Evolutionary conservation across 2,113 vertebrate genomes (phyloP), one percentile per base, ranked within the genome.

Genomic region (Pterophyllum scalare): DNA sequence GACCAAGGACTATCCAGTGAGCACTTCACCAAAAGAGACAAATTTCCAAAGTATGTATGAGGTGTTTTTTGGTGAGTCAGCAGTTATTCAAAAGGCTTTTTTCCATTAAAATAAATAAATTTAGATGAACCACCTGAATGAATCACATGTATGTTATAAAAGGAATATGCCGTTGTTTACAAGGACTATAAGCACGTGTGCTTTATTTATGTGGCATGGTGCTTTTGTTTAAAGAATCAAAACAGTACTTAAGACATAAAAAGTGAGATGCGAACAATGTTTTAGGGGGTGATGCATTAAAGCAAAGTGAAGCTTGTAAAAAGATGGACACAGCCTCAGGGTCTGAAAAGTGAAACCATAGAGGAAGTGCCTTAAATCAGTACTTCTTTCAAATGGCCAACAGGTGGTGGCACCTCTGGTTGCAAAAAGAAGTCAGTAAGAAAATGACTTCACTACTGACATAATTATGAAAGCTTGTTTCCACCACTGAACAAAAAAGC

Each of bases 21-120:
- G 95, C 93, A 95, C 75, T 64, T 24, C 4, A 56, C 65, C 6
- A 4, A 28, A 59, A 67, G 46, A 85, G 84, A 92, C 14, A 28
- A 57, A 40, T 84, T 93, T 86, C 82, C 82, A 83, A 59, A 6
- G 33, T 33, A 33, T 83, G 60, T 72, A 60, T 22, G 52, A 81
- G 85, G 79, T 40, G 82, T 38, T 35, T 56, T 33, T 49, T 5
- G 6, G 56, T n/a, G 56, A 59, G 43, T 76, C 38, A 7, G 62
- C 19, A 9, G 26, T 2, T 5, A 67, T 70, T 83, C 38, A 79
- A 80, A 85, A 31, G 49, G 40, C n/a, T 43, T 46, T 14, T 46
- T 46, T 46, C 12, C 13, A 46, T 46, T 14, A 46, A 46, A 14
- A 46, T 17, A 49, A 19, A 49, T 19, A 49, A 28, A 15, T 14